A percentile compares a stretch with the other conserved stretches of the same genome.
These are phyloP conservation scores for Drosophila borborema DNA, from an alignment of 2,888 invertebrate species.

Conservation along the genomic window DNA sequence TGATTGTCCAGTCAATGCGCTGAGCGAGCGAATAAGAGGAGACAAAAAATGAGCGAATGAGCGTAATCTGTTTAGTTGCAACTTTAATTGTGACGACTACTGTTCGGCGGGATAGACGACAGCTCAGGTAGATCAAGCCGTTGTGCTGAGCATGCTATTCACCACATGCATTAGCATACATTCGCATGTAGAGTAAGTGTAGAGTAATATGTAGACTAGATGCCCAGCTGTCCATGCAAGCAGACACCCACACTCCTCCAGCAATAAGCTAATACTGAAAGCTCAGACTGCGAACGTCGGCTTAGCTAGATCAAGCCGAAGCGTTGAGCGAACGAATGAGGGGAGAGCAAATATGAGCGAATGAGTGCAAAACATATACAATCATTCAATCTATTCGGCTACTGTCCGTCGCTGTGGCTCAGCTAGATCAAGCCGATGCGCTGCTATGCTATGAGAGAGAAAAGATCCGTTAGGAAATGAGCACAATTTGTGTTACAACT, in stretches of 20 bases:
- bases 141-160: too few relatives aligned
- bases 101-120: too few relatives aligned
- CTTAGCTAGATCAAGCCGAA: neutral
- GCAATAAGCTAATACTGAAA: too few relatives aligned
- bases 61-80: neutral
- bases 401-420: neutral
- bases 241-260: too few relatives aligned
- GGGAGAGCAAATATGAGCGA: neutral
- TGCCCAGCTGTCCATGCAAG: too few relatives aligned
- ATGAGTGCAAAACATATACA: neutral
- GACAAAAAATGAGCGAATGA: neutral
- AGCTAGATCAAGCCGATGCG: neutral
- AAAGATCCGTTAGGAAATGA: neutral
- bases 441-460: neutral
- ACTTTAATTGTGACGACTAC: too few relatives aligned
- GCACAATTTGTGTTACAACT: neutral
- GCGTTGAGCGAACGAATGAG: neutral
- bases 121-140: too few relatives aligned
- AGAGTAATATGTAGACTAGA: too few relatives aligned
- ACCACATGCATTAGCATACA: too few relatives aligned
- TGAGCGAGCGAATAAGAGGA: neutral
- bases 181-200: too few relatives aligned
- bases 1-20: neutral
- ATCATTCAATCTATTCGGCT: neutral
- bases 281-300: too few relatives aligned